phyloP scores from a whole-genome alignment of 2,888 invertebrate genomes.

The Andrena haemorrhoa region DNA sequence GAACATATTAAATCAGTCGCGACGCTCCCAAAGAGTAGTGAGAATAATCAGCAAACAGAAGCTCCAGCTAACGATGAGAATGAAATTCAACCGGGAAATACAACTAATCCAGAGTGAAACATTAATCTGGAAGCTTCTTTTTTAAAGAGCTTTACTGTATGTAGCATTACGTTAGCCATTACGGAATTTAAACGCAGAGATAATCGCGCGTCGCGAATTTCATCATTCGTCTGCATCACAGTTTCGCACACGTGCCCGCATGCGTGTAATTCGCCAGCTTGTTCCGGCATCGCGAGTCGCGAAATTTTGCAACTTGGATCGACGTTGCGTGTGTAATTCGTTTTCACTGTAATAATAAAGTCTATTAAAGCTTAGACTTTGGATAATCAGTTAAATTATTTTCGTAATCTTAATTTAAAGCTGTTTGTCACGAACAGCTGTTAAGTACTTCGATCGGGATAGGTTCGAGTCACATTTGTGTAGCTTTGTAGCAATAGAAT shows the following conservation, averaged over 20 bases:
- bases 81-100: not conserved
- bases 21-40: no score
- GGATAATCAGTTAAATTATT: not conserved
- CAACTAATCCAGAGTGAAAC: not conserved
- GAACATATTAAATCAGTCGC: not conserved
- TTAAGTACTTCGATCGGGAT: slow-evolving; percentile 1
- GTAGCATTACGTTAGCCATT: not conserved
- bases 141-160: not conserved
- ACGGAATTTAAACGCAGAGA: not conserved
- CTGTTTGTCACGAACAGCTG: not conserved
- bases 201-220: not conserved
- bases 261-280: slow-evolving; percentile 20
- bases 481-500: not conserved
- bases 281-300: not conserved
- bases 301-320: slow-evolving; percentile 2
- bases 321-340: slow-evolving; percentile 36
- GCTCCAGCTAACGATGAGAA: not conserved
- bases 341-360: slow-evolving; percentile 27
- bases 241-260: not conserved
- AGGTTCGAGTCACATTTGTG: not conserved
- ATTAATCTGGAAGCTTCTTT: not conserved
- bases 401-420: not conserved
- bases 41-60: not conserved
- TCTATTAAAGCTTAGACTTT: not conserved
- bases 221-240: slow-evolving; percentile 1